phyloP scores from a whole-genome alignment of 2,113 vertebrate genomes.

The Periophthalmodon schlosseri region DNA sequence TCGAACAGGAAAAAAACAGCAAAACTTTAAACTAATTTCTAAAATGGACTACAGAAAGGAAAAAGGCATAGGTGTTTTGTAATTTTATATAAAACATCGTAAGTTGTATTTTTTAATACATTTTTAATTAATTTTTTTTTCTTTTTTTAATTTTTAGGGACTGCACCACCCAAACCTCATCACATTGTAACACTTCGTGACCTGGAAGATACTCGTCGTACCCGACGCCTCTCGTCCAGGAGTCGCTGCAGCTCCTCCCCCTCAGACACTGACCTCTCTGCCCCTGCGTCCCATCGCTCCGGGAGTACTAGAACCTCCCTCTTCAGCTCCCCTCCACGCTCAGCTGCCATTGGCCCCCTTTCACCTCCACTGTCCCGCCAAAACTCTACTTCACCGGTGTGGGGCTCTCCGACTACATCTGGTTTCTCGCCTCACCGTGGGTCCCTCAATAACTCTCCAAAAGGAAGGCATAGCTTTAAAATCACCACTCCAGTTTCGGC shows the following conservation, averaged over 20 bases:
- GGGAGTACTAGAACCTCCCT: slow-evolving; percentile 59
- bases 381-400: slow-evolving; percentile 59
- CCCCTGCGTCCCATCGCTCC: slow-evolving; percentile 74
- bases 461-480: slow-evolving; percentile 62
- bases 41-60: neutral
- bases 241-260: slow-evolving; percentile 77
- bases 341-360: slow-evolving; percentile 42
- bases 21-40: neutral
- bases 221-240: slow-evolving; percentile 76
- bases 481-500: slow-evolving; percentile 67
- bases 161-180: slow-evolving; percentile 72
- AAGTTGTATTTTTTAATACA: too few relatives aligned
- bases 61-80: neutral
- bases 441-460: slow-evolving; percentile 54
- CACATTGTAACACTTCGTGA: slow-evolving; percentile 86
- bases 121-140: too few relatives aligned
- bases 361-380: slow-evolving; percentile 68
- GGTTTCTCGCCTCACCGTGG: slow-evolving; percentile 71
- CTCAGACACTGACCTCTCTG: slow-evolving; percentile 59
- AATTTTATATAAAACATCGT: too few relatives aligned
- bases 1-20: neutral
- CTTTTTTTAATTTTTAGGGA: slow-evolving; percentile 25
- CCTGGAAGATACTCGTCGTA: slow-evolving; percentile 80
- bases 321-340: slow-evolving; percentile 66
- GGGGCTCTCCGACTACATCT: slow-evolving; percentile 73